A percentile compares a stretch with the other conserved stretches of the same genome.
phyloP scores from a whole-genome alignment of 2,113 vertebrate species.

The Anser cygnoides region DNA sequence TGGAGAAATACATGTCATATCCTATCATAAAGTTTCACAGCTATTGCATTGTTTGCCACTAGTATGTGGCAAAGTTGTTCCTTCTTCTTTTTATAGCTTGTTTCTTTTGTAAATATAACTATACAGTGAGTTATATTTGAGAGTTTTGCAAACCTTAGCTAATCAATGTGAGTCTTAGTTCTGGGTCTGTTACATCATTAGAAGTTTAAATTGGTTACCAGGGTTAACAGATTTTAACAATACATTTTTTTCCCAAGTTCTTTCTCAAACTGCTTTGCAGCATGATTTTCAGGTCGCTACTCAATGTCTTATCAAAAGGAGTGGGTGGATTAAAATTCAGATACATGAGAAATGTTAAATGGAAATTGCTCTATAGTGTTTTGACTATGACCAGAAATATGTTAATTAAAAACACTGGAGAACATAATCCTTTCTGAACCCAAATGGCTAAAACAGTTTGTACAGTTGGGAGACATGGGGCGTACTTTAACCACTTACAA shows the following conservation, averaged over 20 bases:
- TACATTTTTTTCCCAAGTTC: background rate
- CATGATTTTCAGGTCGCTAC: constrained; percentile 26
- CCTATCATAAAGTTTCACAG: constrained; percentile 25
- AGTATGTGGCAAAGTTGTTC: background rate
- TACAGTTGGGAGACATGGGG: background rate
- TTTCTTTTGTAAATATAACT: constrained; percentile 18
- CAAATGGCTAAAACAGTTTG: constrained; percentile 43
- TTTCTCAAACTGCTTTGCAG: background rate
- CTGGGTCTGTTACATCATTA: constrained; percentile 24
- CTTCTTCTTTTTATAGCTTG: constrained; percentile 42
- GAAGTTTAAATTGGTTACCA: constrained; percentile 29
- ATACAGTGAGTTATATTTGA: background rate
- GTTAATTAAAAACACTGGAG: constrained; percentile 44
- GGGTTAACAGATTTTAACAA: background rate
- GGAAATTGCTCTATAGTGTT: constrained; percentile 14
- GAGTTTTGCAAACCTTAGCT: background rate
- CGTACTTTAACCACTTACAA: constrained; percentile 28
- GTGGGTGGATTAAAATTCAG: constrained; percentile 30
- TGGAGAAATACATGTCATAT: constrained; percentile 44
- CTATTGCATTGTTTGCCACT: constrained; percentile 26
- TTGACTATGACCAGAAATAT: constrained; percentile 51
- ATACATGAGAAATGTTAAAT: constrained; percentile 28
- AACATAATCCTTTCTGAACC: constrained; percentile 47
- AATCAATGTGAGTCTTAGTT: constrained; percentile 1
- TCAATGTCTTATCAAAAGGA: constrained; percentile 28